A percentile compares a stretch with the other conserved stretches of the same genome.
These are phyloP conservation scores for Vombatus ursinus DNA, from an alignment of 2,113 vertebrate genomes.

Conservation along the genomic window DNA sequence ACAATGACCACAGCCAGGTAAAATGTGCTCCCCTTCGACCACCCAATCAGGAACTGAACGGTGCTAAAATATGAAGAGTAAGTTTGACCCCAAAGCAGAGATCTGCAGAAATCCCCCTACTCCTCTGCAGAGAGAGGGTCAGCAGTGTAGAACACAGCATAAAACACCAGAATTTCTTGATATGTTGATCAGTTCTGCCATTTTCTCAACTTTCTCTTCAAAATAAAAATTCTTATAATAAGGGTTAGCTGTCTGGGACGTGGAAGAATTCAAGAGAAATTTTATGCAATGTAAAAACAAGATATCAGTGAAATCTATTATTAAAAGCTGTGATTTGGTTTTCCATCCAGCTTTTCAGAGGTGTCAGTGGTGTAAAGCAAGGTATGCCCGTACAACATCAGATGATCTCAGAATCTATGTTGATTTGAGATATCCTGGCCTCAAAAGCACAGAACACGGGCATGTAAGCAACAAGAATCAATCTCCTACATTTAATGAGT, in stretches of 20 bases:
- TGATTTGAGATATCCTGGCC: neutral
- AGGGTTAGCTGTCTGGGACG: neutral
- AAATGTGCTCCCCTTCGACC: neutral
- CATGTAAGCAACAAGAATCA: neutral
- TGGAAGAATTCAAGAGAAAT: neutral
- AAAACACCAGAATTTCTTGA: neutral
- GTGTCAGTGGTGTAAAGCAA: conserved; percentile 15
- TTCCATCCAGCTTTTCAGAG: neutral
- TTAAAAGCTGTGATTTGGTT: neutral
- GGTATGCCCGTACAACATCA: neutral
- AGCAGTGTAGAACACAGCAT: neutral
- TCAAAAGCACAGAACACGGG: neutral
- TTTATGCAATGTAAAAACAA: neutral
- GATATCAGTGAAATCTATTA: neutral
- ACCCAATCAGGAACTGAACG: neutral
- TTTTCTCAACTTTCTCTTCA: neutral
- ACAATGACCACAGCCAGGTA: neutral
- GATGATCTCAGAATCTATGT: neutral
- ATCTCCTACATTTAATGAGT: neutral
- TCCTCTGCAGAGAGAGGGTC: neutral
- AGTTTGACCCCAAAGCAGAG: neutral
- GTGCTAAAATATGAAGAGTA: neutral
- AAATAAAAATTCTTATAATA: neutral
- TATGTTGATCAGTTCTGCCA: neutral
- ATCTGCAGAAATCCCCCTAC: neutral